These are phyloP conservation scores for Sipha maydis DNA, from an alignment of 2,888 invertebrate genomes.

Conservation along the genomic window DNA sequence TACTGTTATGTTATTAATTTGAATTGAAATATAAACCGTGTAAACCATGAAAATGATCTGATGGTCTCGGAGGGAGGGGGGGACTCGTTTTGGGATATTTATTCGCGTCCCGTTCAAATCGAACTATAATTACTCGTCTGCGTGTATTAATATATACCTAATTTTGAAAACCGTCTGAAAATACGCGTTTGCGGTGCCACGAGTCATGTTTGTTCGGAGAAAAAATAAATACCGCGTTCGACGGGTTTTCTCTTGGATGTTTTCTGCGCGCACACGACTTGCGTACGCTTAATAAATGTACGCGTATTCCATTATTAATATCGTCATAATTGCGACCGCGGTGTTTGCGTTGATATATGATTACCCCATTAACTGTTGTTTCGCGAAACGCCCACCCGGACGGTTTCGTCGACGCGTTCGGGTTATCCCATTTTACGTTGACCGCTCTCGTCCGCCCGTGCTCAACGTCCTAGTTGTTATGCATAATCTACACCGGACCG, in stretches of 20 bases:
- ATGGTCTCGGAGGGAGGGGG: too few relatives aligned
- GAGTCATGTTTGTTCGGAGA: too few relatives aligned
- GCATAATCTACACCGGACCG: too few relatives aligned
- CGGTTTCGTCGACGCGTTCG: background rate
- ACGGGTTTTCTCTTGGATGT: background rate
- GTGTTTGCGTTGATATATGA: background rate
- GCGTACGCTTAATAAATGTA: background rate
- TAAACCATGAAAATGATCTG: too few relatives aligned
- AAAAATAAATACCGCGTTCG: background rate
- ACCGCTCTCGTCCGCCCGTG: background rate
- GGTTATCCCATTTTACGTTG: background rate
- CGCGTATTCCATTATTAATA: background rate
- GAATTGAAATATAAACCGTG: too few relatives aligned
- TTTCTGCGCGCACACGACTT: background rate
- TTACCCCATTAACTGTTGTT: background rate
- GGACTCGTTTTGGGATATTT: too few relatives aligned
- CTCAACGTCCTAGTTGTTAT: background rate
- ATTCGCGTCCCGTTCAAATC: too few relatives aligned
- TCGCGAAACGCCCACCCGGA: background rate
- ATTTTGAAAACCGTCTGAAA: background rate
- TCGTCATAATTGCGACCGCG: background rate
- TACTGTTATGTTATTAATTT: too few relatives aligned
- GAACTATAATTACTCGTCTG: background rate
- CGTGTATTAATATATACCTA: background rate
- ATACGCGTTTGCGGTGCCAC: too few relatives aligned